Conservation (phyloP, 2,113 vertebrate genomes). For the Chlamydotis undulata region DNA sequence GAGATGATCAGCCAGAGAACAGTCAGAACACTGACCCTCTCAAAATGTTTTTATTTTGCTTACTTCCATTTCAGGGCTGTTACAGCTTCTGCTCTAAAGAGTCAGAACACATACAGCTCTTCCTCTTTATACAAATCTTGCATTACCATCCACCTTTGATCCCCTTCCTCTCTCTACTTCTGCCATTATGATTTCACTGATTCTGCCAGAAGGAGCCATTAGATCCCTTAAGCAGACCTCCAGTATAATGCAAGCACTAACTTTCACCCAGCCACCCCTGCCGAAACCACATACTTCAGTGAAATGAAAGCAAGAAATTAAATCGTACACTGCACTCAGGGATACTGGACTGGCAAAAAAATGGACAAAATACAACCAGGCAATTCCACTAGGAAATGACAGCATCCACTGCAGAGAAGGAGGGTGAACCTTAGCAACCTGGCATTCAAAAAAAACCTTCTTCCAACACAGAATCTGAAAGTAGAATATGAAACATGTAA, state of each 20-base stretch:
- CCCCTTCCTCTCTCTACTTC: background rate
- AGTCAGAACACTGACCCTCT: background rate
- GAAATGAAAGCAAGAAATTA: slow-evolving; percentile 2
- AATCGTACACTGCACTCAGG: background rate
- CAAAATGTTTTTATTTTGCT: background rate
- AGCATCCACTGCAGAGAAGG: background rate
- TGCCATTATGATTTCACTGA: background rate
- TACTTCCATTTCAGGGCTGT: background rate
- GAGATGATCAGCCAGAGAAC: background rate
- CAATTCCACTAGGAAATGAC: background rate
- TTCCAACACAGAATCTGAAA: background rate
- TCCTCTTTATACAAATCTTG: background rate
- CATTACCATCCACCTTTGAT: background rate
- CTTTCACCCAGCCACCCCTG: background rate
- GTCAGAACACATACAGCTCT: background rate
- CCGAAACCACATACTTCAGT: background rate
- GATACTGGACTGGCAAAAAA: background rate
- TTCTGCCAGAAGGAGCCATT: background rate
- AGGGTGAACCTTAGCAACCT: background rate
- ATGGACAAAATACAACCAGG: background rate
- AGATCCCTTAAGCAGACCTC: background rate
- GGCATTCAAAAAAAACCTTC: background rate
- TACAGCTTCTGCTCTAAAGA: background rate
- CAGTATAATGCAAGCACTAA: background rate
- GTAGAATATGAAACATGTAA: background rate